Percentiles rank a stretch among this genome's conserved stretches.
These are phyloP conservation scores for Neoseiulus cucumeris DNA, from an alignment of 1,140 invertebrate genomes.

Conservation along the genomic window DNA sequence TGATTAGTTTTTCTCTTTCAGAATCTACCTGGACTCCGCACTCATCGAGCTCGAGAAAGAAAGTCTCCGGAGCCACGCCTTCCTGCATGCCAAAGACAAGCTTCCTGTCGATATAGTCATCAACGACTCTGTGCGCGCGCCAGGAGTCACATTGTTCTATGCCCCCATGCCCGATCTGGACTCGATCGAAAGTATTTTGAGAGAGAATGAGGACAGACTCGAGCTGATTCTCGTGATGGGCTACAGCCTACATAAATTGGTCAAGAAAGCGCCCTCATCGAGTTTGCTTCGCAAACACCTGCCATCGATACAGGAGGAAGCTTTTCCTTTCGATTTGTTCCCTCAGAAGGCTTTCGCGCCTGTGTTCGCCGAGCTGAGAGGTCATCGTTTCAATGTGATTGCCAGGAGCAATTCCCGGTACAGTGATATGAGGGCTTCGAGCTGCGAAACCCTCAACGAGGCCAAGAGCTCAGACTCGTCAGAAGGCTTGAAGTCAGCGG, in stretches of 20 bases:
- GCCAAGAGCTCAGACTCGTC: not conserved
- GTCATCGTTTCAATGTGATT: not conserved
- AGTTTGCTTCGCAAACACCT: not conserved
- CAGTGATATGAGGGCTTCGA: not conserved
- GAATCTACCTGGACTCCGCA: not conserved
- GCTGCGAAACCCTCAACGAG: not conserved
- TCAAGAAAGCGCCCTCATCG: not conserved
- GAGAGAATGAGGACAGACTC: not conserved
- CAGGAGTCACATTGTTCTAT: not conserved
- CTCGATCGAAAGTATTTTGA: not conserved
- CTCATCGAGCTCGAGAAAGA: constrained; percentile 9
- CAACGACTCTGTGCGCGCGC: not conserved
- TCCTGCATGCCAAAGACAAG: not conserved
- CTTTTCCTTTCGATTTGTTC: not conserved
- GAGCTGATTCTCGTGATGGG: not conserved
- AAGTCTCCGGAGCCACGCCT: constrained; percentile 5
- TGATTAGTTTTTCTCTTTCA: too few species aligned
- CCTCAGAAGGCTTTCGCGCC: not conserved
- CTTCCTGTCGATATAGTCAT: not conserved
- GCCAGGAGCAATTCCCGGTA: not conserved
- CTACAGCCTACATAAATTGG: not conserved
- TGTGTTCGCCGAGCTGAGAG: not conserved
- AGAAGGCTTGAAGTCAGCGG: not conserved
- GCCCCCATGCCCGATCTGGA: not conserved
- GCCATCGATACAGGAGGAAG: not conserved